Percentiles rank a stretch among this genome's conserved stretches.
These are phyloP conservation scores for Hyphantria cunea DNA, from an alignment of 1,140 invertebrate species.

Conservation along the genomic window DNA sequence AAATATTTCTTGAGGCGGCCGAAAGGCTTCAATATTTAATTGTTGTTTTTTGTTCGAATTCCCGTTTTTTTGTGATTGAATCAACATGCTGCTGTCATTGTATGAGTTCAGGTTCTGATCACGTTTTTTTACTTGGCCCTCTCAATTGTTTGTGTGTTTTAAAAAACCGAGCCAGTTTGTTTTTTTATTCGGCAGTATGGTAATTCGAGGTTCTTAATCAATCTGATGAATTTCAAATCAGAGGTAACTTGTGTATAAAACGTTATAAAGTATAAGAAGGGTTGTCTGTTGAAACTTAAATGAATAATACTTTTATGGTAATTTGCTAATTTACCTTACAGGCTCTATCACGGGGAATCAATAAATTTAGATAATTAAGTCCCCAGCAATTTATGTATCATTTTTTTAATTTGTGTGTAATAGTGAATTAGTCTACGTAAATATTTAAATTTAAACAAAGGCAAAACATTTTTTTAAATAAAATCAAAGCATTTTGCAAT, in stretches of 20 bases:
- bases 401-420: too few relatives aligned
- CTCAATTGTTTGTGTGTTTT: constrained; percentile 78
- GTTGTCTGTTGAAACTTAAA: constrained; percentile 4
- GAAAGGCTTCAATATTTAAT: constrained; percentile 64
- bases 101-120: constrained; percentile 69
- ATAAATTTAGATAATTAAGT: too few relatives aligned
- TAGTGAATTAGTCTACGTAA: too few relatives aligned
- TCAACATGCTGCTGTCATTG: constrained; percentile 79
- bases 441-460: too few relatives aligned
- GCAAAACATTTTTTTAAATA: too few relatives aligned
- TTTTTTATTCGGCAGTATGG: constrained; percentile 54
- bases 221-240: constrained; percentile 63
- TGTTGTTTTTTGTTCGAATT: constrained; percentile 78
- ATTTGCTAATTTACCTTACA: neutral
- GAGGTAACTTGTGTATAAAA: constrained; percentile 31
- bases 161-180: constrained; percentile 52
- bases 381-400: too few relatives aligned
- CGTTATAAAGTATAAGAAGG: constrained; percentile 5
- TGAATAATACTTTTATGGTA: neutral
- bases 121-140: constrained; percentile 59
- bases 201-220: constrained; percentile 63
- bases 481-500: too few relatives aligned
- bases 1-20: constrained; percentile 73
- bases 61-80: constrained; percentile 78
- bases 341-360: too few relatives aligned